Conservation (phyloP, 2,113 vertebrate species). For the Chitala chitala region DNA sequence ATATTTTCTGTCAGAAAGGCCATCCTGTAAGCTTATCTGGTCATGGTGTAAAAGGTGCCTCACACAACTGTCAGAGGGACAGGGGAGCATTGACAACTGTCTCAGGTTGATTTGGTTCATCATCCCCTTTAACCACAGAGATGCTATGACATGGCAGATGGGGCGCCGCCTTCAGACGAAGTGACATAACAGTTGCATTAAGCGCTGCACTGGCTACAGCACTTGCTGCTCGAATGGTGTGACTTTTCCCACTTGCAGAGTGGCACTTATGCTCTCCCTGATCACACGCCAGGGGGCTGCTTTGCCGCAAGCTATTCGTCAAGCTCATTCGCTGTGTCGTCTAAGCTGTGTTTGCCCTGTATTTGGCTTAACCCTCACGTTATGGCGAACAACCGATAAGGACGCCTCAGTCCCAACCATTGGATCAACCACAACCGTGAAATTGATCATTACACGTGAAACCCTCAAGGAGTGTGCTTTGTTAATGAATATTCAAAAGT, state of each 20-base stretch:
- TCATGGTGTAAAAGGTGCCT: neutral
- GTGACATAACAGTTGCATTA: constrained; percentile 14
- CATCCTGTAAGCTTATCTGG: too few species aligned
- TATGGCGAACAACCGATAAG: neutral
- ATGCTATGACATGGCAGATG: neutral
- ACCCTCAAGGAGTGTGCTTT: neutral
- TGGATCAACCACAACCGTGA: neutral
- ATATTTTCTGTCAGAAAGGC: too few species aligned
- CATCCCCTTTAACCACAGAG: neutral
- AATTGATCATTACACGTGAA: neutral
- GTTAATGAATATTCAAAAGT: neutral
- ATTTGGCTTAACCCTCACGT: neutral
- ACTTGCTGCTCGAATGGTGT: neutral
- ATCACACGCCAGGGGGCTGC: neutral
- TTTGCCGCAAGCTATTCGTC: neutral
- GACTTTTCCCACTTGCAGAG: neutral
- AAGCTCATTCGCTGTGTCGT: neutral
- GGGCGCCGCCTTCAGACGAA: neutral
- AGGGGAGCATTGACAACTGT: too few species aligned
- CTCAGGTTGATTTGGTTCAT: neutral
- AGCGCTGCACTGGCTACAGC: neutral
- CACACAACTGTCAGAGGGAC: too few species aligned
- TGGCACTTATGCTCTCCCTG: neutral
- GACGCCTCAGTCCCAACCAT: neutral
- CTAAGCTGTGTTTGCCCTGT: neutral